Conservation (phyloP, 2,888 invertebrate genomes). For the Eupithecia abbreviata region DNA sequence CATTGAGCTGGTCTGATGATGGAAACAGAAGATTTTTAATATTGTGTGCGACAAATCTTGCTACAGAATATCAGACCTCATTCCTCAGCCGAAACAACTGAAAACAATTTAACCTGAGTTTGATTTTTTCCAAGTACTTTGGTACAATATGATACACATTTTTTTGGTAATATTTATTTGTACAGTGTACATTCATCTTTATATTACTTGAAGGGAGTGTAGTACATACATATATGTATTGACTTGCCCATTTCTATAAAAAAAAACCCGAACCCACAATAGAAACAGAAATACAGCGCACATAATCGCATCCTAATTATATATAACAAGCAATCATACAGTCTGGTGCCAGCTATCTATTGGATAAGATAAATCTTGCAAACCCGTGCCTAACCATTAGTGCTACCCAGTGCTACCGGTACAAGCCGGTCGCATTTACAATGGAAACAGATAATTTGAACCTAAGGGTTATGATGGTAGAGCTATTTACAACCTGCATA, state of each 20-base stretch:
- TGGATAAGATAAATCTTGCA: conserved; percentile 66
- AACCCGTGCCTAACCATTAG: conserved; percentile 57
- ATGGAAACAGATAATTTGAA: conserved; percentile 2
- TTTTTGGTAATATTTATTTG: no score
- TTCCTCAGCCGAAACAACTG: no score
- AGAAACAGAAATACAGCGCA: background rate
- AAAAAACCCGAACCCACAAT: background rate
- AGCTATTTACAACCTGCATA: background rate
- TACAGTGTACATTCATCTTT: no score
- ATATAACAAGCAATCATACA: conserved; percentile 34
- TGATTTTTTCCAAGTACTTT: no score
- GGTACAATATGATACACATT: no score
- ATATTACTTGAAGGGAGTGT: no score
- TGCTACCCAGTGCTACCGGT: conserved; percentile 48
- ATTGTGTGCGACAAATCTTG: no score
- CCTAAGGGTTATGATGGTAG: background rate
- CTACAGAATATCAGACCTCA: no score
- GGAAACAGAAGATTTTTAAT: no score
- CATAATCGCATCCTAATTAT: conserved; percentile 15
- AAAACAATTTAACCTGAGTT: no score
- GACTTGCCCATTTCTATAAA: background rate
- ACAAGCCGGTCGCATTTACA: conserved; percentile 5
- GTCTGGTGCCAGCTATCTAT: conserved; percentile 59
- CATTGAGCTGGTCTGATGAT: no score
- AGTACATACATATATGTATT: no score